Percentiles rank a stretch among this genome's conserved stretches.
These are phyloP conservation scores for Lepidostoma basale DNA, from an alignment of 1,140 invertebrate genomes.

Conservation along the genomic window DNA sequence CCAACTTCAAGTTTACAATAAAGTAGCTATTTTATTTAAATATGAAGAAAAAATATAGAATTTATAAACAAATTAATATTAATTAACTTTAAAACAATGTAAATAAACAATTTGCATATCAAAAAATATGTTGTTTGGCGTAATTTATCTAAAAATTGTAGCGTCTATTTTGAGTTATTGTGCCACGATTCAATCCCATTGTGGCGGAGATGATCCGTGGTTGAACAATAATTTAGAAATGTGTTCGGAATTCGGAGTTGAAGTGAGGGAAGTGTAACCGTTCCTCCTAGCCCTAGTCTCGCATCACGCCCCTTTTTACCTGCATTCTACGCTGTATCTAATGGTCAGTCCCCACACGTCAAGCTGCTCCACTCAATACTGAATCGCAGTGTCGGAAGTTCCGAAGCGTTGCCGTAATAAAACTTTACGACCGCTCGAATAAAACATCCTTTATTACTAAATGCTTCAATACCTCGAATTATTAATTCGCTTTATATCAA, in stretches of 20 bases:
- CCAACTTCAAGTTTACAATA: no score
- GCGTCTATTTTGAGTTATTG: background rate
- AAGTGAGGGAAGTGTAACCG: background rate
- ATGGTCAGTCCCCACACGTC: background rate
- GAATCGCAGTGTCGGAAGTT: background rate
- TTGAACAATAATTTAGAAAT: background rate
- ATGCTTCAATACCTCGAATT: background rate
- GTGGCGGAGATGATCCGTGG: no score
- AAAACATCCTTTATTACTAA: background rate
- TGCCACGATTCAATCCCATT: no score
- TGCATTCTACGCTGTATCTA: slow-evolving; percentile 20
- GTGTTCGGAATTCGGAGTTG: background rate
- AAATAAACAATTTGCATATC: no score
- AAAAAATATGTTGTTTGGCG: no score
- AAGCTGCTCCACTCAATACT: background rate
- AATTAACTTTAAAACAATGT: no score
- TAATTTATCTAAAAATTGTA: background rate
- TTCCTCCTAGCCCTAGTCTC: background rate
- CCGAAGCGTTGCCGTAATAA: background rate
- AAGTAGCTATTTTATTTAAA: no score
- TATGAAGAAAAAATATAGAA: no score
- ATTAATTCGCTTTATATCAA: background rate
- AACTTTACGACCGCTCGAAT: background rate
- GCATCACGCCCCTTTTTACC: slow-evolving; percentile 21
- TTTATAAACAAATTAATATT: no score